phyloP scores from a whole-genome alignment of 2,888 invertebrate genomes.

The Scrobipalpa atriplicella region DNA sequence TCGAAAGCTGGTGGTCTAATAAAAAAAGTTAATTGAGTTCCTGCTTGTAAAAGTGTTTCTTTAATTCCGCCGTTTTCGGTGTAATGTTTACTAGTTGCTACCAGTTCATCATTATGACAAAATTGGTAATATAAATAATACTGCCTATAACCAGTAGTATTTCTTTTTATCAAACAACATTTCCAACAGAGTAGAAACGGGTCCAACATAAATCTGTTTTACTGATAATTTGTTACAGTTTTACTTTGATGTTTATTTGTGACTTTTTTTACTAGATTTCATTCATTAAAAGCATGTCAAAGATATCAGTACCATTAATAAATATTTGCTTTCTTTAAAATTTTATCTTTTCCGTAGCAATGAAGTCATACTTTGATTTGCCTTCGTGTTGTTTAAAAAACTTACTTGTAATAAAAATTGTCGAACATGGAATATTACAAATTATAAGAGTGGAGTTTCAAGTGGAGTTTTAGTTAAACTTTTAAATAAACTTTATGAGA shows the following conservation, averaged over 20 bases:
- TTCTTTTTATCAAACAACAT: neutral
- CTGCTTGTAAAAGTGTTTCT: constrained; percentile 50
- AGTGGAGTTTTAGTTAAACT: neutral
- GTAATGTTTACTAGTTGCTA: constrained; percentile 39
- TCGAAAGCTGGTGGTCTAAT: constrained; percentile 65
- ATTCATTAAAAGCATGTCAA: no score
- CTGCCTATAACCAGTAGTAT: neutral
- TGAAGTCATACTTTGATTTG: no score
- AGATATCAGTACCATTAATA: no score
- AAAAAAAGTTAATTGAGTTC: constrained; percentile 71
- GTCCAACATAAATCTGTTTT: no score
- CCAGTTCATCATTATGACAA: constrained; percentile 33
- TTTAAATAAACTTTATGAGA: constrained; percentile 2
- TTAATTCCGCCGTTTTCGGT: constrained; percentile 44
- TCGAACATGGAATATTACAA: no score
- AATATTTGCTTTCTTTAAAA: no score
- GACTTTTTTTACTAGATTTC: neutral
- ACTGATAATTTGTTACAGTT: no score
- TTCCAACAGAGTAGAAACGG: no score
- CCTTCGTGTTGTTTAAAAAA: no score
- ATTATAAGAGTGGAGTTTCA: no score
- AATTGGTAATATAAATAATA: neutral
- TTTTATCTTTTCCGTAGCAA: no score
- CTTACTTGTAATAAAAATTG: no score
- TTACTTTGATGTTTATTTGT: neutral